Conservation (phyloP, 2,113 vertebrate species). For the Thymallus thymallus region DNA sequence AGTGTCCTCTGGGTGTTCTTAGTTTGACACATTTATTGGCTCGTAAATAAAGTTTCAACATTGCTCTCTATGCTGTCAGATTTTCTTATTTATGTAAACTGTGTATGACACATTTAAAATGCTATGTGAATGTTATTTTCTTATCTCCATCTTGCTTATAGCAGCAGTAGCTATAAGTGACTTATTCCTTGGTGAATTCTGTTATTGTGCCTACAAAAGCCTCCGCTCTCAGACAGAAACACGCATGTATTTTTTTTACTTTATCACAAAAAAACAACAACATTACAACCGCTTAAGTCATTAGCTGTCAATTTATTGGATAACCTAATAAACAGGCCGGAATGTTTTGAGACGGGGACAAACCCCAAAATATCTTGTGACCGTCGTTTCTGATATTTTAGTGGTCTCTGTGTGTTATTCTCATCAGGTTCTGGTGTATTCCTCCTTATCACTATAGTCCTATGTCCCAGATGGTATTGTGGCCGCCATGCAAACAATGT, state of each 20-base stretch:
- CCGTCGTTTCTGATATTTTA: too few relatives aligned
- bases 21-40: too few relatives aligned
- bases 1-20: too few relatives aligned
- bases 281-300: not conserved
- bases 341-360: not conserved
- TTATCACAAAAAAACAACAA: not conserved
- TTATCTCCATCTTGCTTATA: too few relatives aligned
- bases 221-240: not conserved
- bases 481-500: too few relatives aligned
- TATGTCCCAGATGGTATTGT: too few relatives aligned
- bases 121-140: too few relatives aligned
- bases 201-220: not conserved
- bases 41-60: not conserved
- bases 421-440: not conserved
- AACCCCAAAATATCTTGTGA: not conserved
- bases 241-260: not conserved
- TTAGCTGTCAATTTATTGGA: not conserved
- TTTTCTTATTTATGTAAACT: not conserved
- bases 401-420: not conserved
- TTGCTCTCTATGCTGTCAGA: not conserved
- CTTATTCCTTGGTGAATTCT: not conserved
- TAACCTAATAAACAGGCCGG: not conserved
- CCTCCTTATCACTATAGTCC: too few relatives aligned
- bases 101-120: not conserved
- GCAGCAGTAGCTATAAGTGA: not conserved